A percentile compares a stretch with the other conserved stretches of the same genome.
Evolutionary conservation across 2,797 vertebrate genomes (phyloP).

Genomic region (Rhadinocentrus ornatus): DNA sequence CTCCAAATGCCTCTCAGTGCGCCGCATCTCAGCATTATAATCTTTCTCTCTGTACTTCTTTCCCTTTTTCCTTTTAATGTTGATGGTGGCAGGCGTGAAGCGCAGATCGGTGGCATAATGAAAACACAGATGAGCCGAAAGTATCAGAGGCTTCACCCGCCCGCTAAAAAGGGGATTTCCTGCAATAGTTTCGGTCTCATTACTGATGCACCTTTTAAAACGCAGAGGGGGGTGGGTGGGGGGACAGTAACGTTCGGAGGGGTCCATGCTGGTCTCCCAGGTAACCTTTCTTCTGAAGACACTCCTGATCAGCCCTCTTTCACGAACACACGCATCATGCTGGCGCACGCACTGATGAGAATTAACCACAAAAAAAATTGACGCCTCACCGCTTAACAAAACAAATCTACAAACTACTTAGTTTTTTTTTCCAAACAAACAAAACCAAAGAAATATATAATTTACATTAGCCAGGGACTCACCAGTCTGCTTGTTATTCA

Average conservation of each 20-base stretch:
- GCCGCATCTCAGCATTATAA: conserved; percentile 47
- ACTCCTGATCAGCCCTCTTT: conserved; percentile 30
- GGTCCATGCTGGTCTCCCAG: conserved; percentile 77
- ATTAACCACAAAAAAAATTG: conserved; percentile 53
- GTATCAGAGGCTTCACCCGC: conserved; percentile 29
- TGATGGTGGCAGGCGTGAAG: conserved; percentile 31
- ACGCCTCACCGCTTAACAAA: conserved; percentile 46
- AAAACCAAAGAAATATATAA: too few relatives aligned
- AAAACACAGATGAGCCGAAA: conserved; percentile 42
- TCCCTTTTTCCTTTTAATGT: conserved; percentile 41
- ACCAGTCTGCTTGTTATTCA: conserved; percentile 31
- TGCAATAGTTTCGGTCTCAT: conserved; percentile 72
- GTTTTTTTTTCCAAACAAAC: conserved; percentile 20
- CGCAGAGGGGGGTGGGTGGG: conserved; percentile 1
- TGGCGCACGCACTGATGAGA: conserved; percentile 25
- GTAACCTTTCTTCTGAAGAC: conserved; percentile 76
- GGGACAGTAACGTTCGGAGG: conserved; percentile 54
- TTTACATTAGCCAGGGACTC: conserved; percentile 21
- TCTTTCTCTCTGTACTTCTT: conserved; percentile 30
- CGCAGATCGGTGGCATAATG: conserved; percentile 50
- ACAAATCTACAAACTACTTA: conserved; percentile 66
- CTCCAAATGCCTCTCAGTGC: conserved; percentile 46
- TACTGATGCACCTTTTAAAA: conserved; percentile 69
- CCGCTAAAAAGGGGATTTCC: conserved; percentile 44
- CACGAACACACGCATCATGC: neutral